These are phyloP conservation scores for Oncorhynchus kisutch DNA, from an alignment of 2,113 vertebrate species.

Conservation along the genomic window DNA sequence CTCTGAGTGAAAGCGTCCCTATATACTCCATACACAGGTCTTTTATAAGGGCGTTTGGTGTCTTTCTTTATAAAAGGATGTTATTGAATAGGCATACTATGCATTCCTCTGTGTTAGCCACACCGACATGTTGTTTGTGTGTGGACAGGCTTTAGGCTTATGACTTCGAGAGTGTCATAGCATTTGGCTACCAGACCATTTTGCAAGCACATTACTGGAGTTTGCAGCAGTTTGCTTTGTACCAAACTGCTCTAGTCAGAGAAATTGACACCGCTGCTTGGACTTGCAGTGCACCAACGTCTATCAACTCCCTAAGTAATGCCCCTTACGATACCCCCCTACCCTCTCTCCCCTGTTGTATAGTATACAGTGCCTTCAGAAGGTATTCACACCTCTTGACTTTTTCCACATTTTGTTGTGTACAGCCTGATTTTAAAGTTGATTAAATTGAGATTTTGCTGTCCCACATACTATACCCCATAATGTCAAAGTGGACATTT, in stretches of 20 bases:
- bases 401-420: too few relatives aligned
- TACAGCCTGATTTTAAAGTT: too few relatives aligned
- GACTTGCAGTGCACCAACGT: not conserved
- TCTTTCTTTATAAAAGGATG: not conserved
- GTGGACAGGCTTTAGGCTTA: too few relatives aligned
- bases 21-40: not conserved
- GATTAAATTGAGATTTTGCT: too few relatives aligned
- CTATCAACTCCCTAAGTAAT: too few relatives aligned
- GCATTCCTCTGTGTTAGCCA: too few relatives aligned
- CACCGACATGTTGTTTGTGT: too few relatives aligned
- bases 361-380: too few relatives aligned
- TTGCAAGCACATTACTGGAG: not conserved
- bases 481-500: too few relatives aligned
- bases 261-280: too few relatives aligned
- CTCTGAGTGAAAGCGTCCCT: not conserved
- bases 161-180: not conserved
- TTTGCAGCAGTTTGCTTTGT: not conserved
- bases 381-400: too few relatives aligned
- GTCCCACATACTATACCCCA: too few relatives aligned
- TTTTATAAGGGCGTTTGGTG: not conserved
- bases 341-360: slow-evolving; percentile 13
- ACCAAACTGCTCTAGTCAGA: not conserved
- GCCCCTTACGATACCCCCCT: not conserved
- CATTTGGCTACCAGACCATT: not conserved
- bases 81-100: not conserved